phyloP scores from a whole-genome alignment of 2,888 invertebrate species.

The Plagiodera versicolora region DNA sequence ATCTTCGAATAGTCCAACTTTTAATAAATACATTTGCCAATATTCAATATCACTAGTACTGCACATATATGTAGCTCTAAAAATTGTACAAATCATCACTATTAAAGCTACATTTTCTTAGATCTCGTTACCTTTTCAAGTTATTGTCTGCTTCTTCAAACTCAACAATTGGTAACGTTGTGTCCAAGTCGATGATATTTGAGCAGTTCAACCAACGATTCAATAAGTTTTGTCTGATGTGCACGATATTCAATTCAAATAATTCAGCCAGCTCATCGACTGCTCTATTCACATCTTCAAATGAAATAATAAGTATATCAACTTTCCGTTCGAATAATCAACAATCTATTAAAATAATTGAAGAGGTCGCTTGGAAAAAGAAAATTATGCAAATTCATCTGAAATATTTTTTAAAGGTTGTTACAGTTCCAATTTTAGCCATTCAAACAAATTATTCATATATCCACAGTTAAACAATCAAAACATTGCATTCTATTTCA shows the following conservation, averaged over 20 bases:
- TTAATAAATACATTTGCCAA: constrained; percentile 35
- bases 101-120: background rate
- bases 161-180: constrained; percentile 6
- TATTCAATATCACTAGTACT: constrained; percentile 20
- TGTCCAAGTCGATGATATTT: constrained; percentile 24
- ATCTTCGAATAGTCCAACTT: constrained; percentile 25
- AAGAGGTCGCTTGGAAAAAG: no score
- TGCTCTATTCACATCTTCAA: constrained; percentile 57
- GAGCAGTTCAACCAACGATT: constrained; percentile 44
- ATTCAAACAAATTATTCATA: no score
- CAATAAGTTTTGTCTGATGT: constrained; percentile 50
- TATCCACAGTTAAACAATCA: no score
- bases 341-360: background rate
- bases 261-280: constrained; percentile 53
- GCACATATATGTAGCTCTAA: constrained; percentile 41
- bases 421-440: no score
- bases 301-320: background rate
- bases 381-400: background rate
- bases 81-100: no score
- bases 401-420: no score
- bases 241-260: constrained; percentile 51
- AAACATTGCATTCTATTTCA: no score
- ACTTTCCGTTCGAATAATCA: background rate
- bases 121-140: constrained; percentile 37
- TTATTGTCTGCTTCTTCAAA: constrained; percentile 26